Conservation (phyloP, 2,113 vertebrate genomes). For the Porphyrio hochstetteri region DNA sequence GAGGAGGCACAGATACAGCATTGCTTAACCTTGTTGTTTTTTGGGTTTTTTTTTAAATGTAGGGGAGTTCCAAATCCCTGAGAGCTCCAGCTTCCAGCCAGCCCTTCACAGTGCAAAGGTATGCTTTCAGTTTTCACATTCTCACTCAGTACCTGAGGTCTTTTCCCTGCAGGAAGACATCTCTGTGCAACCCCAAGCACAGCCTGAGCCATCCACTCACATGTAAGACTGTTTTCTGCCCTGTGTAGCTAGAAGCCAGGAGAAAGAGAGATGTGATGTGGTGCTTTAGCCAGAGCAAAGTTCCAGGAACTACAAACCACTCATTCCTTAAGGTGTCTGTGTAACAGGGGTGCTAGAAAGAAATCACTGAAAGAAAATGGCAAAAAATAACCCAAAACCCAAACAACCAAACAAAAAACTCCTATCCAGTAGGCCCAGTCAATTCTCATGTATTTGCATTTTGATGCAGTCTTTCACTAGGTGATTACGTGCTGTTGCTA, state of each 20-base stretch:
- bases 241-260: not conserved
- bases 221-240: not conserved
- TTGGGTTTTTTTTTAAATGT: not conserved
- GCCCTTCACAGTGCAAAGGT: not conserved
- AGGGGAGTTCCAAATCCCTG: constrained; percentile 7
- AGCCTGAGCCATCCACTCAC: not conserved
- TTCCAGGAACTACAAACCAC: not conserved
- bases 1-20: not conserved
- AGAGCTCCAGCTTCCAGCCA: not conserved
- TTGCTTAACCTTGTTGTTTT: not conserved
- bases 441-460: not conserved
- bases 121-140: not conserved
- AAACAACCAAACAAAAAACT: not conserved
- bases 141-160: not conserved
- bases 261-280: not conserved
- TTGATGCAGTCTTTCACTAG: constrained; percentile 2
- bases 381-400: not conserved
- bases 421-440: not conserved
- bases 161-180: not conserved
- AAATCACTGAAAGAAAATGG: not conserved
- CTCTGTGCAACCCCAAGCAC: not conserved
- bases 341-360: not conserved
- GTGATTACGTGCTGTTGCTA: constrained; percentile 21
- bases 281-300: not conserved
- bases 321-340: not conserved